Evolutionary conservation across 2,888 invertebrate genomes (phyloP).

Genomic region (Octodonta nipae): DNA sequence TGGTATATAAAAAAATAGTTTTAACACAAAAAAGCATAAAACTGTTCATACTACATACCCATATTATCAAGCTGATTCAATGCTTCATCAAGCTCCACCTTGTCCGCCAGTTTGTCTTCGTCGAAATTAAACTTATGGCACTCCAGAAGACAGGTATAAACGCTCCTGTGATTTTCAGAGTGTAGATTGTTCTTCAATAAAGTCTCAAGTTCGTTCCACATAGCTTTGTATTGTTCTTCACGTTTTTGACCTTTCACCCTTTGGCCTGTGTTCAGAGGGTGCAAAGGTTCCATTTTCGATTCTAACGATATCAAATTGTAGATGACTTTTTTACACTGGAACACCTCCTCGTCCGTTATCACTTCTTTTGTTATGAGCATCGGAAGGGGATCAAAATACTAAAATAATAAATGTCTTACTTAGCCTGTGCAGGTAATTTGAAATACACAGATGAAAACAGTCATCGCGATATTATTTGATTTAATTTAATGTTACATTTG

Average conservation of each 20-base stretch:
- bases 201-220: constrained; percentile 82
- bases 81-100: constrained; percentile 49
- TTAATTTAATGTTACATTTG: not conserved
- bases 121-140: constrained; percentile 49
- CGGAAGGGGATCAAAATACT: constrained; percentile 72
- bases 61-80: constrained; percentile 42
- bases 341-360: constrained; percentile 71
- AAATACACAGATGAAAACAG: not conserved
- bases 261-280: constrained; percentile 54
- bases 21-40: not conserved
- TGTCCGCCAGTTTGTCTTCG: constrained; percentile 41
- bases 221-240: constrained; percentile 79
- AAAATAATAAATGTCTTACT: constrained; percentile 14
- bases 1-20: too few species aligned
- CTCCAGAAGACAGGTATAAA: constrained; percentile 70
- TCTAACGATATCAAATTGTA: constrained; percentile 69
- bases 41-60: constrained; percentile 28
- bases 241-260: constrained; percentile 48
- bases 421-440: not conserved
- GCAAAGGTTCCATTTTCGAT: constrained; percentile 67
- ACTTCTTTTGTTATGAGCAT: constrained; percentile 68
- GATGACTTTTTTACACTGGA: constrained; percentile 75
- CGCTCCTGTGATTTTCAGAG: constrained; percentile 62
- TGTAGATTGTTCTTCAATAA: constrained; percentile 65
- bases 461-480: not conserved